These are phyloP conservation scores for Sarcophilus harrisii DNA, from an alignment of 2,797 vertebrate genomes.

Conservation along the genomic window DNA sequence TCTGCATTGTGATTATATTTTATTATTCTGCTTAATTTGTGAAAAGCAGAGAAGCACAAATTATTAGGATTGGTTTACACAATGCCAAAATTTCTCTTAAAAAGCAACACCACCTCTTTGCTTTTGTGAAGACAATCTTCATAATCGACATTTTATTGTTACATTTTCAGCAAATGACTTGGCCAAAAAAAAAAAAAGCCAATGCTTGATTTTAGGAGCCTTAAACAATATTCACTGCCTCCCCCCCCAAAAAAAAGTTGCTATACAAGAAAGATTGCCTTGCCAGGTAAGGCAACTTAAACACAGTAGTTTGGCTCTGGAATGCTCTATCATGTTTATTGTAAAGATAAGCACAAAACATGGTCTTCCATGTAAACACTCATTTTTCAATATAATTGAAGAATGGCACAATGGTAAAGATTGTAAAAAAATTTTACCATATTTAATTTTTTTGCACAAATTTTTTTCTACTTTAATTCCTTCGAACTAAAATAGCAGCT, in stretches of 20 bases:
- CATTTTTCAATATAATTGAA: constrained; percentile 41
- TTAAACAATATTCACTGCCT: constrained; percentile 36
- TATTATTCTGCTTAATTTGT: constrained; percentile 56
- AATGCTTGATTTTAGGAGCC: constrained; percentile 34
- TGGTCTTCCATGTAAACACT: background rate
- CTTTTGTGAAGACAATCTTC: constrained; percentile 12
- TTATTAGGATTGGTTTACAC: background rate
- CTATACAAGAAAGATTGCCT: background rate
- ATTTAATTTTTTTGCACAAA: constrained; percentile 16
- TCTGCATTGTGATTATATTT: background rate
- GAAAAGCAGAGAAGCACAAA: constrained; percentile 42
- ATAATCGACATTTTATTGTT: constrained; percentile 45
- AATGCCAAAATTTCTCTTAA: constrained; percentile 38
- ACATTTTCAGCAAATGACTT: constrained; percentile 64
- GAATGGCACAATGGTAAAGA: constrained; percentile 6
- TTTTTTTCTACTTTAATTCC: background rate
- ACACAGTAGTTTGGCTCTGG: constrained; percentile 52
- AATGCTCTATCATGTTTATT: constrained; percentile 40
- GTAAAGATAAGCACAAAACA: constrained; percentile 36
- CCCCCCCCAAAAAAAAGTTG: background rate
- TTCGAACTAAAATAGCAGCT: constrained; percentile 26
- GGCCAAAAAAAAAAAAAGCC: constrained; percentile 48
- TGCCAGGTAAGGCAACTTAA: constrained; percentile 59
- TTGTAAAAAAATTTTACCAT: background rate
- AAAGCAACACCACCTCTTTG: constrained; percentile 25